Base-by-base conservation (phyloP, 2,888 invertebrate genomes). In the Tanypteryx hageni region DNA sequence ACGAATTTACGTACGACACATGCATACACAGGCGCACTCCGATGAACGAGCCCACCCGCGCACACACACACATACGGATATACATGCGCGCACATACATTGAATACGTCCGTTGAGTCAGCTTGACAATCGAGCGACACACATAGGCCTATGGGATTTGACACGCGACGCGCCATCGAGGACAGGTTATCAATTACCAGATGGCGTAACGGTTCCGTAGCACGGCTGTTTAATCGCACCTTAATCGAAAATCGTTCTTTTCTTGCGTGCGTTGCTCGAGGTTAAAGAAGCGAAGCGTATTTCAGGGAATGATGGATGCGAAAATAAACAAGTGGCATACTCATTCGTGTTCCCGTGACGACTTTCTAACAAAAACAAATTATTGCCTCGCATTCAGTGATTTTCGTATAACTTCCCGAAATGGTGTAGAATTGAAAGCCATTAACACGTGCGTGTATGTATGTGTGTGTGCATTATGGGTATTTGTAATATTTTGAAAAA, bases 181-280 rank as follows among this genome's bases (percentile, higher is more conserved):
- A 76, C 76, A 76, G 76, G 76, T 76, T 76, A 76, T 76, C 76
- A 76, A 76, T 76, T 27, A 27, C 76, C 22, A 22, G 27, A 27
- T 1, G 27, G 27, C n/a, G 76, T 76, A 10, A 76, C 27, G 18
- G 14, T 68, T n/a, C 68, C 10, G 13, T 27, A 27, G 9, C 27
- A 76, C 76, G 76, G 22, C 27, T 27, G 76, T 76, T 4, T 76
- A 27, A 76, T 27, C 76, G 27, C 27, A 27, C 27, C 76, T 76
- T 76, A 22, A 76, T 76, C 76, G 76, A 27, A 27, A 27, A 14
- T 27, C 13, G 22, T 76, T 76, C 76, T 76, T 76, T 76, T 76
- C 27, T n/a, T 18, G n/a, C 22, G 76, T n/a, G n/a, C 0, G 76
- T 27, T 7, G 5, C 18, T 18, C 3, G 44, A 44, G 5, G 44